Base-by-base conservation (phyloP, 1,140 invertebrate species). In the Sycobia sp. region DNA sequence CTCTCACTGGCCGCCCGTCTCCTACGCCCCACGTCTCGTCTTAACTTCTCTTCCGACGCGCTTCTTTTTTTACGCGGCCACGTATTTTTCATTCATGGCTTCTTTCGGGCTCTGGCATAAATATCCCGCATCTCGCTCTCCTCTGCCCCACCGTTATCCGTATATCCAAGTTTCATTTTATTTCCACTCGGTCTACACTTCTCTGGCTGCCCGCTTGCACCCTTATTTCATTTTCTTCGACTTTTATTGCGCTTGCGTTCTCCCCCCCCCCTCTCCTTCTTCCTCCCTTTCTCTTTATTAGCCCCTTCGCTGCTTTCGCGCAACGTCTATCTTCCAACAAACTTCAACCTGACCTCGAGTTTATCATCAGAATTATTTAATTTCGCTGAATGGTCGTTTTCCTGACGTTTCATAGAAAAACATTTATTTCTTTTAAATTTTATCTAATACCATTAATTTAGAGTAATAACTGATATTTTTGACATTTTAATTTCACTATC, bases 261-360 rank as follows among this genome's bases (percentile, higher is more conserved):
- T n/a, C n/a, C n/a, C n/a, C n/a, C n/a, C n/a, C n/a, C n/a, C n/a
- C n/a, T n/a, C n/a, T n/a, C n/a, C n/a, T n/a, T n/a, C n/a, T n/a
- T n/a, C n/a, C n/a, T n/a, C 51, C 25, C 27, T 43, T 44, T 44
- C 16, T 43, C 58, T 60, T 60, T 60, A 51, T 53, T 51, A 60
- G 10, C 14, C 29, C 16, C 20, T 14, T n/a, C n/a, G n/a, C n/a
- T n/a, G n/a, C n/a, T n/a, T n/a, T n/a, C n/a, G n/a, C n/a, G n/a
- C n/a, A n/a, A n/a, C n/a, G n/a, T n/a, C n/a, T n/a, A n/a, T n/a
- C n/a, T n/a, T n/a, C n/a, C n/a, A n/a, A n/a, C n/a, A n/a, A n/a
- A n/a, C n/a, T n/a, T n/a, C n/a, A n/a, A n/a, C n/a, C n/a, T n/a
- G n/a, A n/a, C n/a, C n/a, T n/a, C n/a, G n/a, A n/a, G n/a, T n/a